phyloP scores from a whole-genome alignment of 2,113 vertebrate genomes.

The Embiotoca jacksoni region DNA sequence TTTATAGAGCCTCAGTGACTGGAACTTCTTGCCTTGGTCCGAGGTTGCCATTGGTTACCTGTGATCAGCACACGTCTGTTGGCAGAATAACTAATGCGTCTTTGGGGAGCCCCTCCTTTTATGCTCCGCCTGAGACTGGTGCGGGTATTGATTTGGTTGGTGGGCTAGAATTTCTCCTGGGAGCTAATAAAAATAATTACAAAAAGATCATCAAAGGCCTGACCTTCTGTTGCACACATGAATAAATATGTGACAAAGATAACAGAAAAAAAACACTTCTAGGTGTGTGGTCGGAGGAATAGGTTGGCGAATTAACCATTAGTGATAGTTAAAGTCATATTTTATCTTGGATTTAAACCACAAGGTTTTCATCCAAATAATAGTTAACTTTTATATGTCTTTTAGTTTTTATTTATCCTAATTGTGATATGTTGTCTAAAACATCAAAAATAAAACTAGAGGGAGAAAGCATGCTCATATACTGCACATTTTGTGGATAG shows the following conservation, averaged over 20 bases:
- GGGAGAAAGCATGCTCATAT: slow-evolving; percentile 14
- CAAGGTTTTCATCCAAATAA: not conserved
- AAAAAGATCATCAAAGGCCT: slow-evolving; percentile 85
- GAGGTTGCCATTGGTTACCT: slow-evolving; percentile 81
- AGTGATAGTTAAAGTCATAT: not conserved
- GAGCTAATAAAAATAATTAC: slow-evolving; percentile 88
- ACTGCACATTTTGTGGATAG: slow-evolving; percentile 30
- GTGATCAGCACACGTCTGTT: slow-evolving; percentile 71
- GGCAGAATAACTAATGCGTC: slow-evolving; percentile 82
- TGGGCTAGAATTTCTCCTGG: slow-evolving; percentile 82
- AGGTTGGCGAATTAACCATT: not conserved
- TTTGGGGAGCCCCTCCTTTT: slow-evolving; percentile 82
- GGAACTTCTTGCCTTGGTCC: slow-evolving; percentile 59
- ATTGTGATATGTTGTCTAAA: not conserved
- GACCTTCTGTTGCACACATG: slow-evolving; percentile 82
- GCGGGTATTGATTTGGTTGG: slow-evolving; percentile 84
- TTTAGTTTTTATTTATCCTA: not conserved
- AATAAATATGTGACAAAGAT: slow-evolving; percentile 79
- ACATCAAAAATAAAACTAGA: not conserved
- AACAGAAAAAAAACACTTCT: slow-evolving; percentile 56
- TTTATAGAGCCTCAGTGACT: slow-evolving; percentile 61
- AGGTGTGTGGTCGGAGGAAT: slow-evolving; percentile 68
- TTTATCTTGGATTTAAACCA: not conserved
- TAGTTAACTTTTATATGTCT: not conserved
- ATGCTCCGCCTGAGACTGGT: slow-evolving; percentile 73